phyloP scores from a whole-genome alignment of 2,888 invertebrate species.

The Cryptus viduatorius region DNA sequence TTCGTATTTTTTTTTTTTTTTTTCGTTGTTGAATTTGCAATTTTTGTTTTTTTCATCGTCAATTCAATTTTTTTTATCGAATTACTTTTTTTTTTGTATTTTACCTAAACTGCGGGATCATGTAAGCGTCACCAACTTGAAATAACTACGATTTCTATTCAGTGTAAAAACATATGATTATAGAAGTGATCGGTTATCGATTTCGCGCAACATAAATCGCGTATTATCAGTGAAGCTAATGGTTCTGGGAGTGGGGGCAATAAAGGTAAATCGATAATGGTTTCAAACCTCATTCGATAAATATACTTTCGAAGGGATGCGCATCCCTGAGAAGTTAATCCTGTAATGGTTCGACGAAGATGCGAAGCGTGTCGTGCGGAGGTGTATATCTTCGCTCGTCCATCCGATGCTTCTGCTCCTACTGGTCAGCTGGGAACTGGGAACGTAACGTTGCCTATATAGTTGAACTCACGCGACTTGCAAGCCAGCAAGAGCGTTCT shows the following conservation, averaged over 20 bases:
- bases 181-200: background rate
- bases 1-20: too few species aligned
- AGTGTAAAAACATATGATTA: background rate
- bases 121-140: background rate
- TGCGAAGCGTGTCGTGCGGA: slow-evolving; percentile 78
- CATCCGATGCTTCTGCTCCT: slow-evolving; percentile 63
- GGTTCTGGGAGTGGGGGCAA: background rate
- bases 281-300: background rate
- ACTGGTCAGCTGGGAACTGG: slow-evolving; percentile 15
- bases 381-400: slow-evolving; percentile 72
- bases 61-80: too few species aligned
- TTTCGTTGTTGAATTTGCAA: too few species aligned
- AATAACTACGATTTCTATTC: background rate
- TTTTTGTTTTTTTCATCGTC: too few species aligned
- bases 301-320: slow-evolving; percentile 12
- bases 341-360: slow-evolving; percentile 76
- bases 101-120: too few species aligned
- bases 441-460: slow-evolving; percentile 17
- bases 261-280: background rate
- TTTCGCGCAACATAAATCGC: background rate
- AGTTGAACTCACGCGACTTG: slow-evolving; percentile 58
- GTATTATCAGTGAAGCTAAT: background rate
- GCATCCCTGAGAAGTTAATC: slow-evolving; percentile 61
- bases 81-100: too few species aligned
- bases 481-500: slow-evolving; percentile 24